Base-by-base conservation (phyloP, 2,113 vertebrate species). In the Rattus rattus region DNA sequence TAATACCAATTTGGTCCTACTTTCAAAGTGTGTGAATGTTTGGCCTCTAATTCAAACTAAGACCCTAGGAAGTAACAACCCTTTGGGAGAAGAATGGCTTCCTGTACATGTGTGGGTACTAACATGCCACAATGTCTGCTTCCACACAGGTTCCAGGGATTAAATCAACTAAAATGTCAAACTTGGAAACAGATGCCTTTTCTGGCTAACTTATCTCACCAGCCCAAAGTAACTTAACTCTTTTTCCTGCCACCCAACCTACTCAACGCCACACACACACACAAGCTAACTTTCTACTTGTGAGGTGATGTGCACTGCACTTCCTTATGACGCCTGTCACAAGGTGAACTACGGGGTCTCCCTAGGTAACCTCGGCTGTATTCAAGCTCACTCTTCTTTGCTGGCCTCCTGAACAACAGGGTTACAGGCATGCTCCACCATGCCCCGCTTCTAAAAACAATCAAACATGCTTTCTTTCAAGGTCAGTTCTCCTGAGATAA, bases 381-480 rank as follows among this genome's bases (percentile, higher is more conserved):
- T 47, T 69, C 63, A 49, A 24, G 17, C 61, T n/a, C 0, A 49
- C 39, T 86, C 39, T 49, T 20, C 63, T 63, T 65, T 16, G 13
- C 63, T 69, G 20, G 17, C 12, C 28, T 86, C 61, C 61, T 33
- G 24, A 63, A 28, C 4, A 0, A 7, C 5, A 56, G 52, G 77
- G 33, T 33, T n/a, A 81, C 17, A 24, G 17, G 54, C 19, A 56
- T n/a, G 52, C 10, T 16, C 17, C 39, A 43, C 26, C 81, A 43
- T 3, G 61, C 9, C 83, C 72, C 85, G 63, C 84, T 87, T 87
- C 63, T 97, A 95, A 97, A 92, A 96, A 97, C 97, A 97, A 98
- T 98, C 98, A 98, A 97, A 98, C 98, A 97, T 98, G 94, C 97
- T 97, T 98, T 97, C 95, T 96, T 73, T 95, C 95, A 80, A 98